Evolutionary conservation across 1,140 invertebrate genomes (phyloP), one percentile per base, ranked within the genome.

Genomic region (Scaptomyza pallida): DNA sequence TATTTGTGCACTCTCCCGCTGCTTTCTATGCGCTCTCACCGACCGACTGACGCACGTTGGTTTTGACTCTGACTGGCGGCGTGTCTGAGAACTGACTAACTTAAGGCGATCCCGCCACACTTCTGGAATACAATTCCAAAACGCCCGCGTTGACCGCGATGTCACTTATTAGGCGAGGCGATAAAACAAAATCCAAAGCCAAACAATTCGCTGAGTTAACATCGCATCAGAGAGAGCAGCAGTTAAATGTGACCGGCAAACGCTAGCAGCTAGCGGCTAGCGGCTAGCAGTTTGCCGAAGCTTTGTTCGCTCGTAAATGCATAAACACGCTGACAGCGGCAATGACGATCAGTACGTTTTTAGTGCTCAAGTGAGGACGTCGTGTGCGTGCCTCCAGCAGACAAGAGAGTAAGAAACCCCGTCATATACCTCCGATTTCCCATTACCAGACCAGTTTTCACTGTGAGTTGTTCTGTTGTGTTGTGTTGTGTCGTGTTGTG

Each of bases 261-360:
- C 16, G 23, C 16, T n/a, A n/a, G n/a, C n/a, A n/a, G n/a, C n/a
- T n/a, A n/a, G n/a, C n/a, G n/a, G n/a, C n/a, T n/a, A n/a, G n/a
- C n/a, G n/a, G n/a, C n/a, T n/a, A n/a, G n/a, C n/a, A n/a, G n/a
- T n/a, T 43, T n/a, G 23, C 54, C 63, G 54, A 65, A 65, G 63
- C 63, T 65, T 15, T 35, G 30, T 19, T 13, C 52, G 50, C 15
- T 23, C 2, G 48, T 26, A 60, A 35, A 23, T 19, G 21, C 43
- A 35, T 26, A 35, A 9, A 30, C 30, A 47, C 26, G 1, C 57
- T 47, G 52, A 16, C 40, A 47, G 16, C 40, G 37, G 15, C 64
- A 52, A 40, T 60, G 56, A 43, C 62, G 81, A 85, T 85, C 81
- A 85, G 81, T 85, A 85, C 81, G 69, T 48, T 65, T 85, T 78